These are phyloP conservation scores for Cololabis saira DNA, from an alignment of 2,113 vertebrate species.

Conservation along the genomic window DNA sequence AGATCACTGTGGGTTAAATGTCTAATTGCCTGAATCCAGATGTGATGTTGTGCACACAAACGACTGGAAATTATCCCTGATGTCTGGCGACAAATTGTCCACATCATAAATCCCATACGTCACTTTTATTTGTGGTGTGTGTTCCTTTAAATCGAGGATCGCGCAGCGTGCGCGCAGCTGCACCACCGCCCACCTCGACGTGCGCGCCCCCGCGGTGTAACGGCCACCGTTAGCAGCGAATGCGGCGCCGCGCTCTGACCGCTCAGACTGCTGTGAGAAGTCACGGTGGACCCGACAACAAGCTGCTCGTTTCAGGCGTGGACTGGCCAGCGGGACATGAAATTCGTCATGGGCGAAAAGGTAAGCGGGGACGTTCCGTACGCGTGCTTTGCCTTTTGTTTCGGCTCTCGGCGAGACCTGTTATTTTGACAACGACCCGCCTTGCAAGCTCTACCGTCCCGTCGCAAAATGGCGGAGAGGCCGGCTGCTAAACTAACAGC, in stretches of 20 bases:
- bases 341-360: constrained; percentile 23
- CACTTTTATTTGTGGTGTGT: not conserved
- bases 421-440: constrained; percentile 73
- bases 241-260: constrained; percentile 70
- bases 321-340: constrained; percentile 26
- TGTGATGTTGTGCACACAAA: too few species aligned
- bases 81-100: too few species aligned
- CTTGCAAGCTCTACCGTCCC: constrained; percentile 70
- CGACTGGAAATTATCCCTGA: too few species aligned
- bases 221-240: constrained; percentile 71
- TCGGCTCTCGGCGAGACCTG: constrained; percentile 53
- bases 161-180: constrained; percentile 24
- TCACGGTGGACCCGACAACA: constrained; percentile 32
- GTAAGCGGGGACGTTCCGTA: constrained; percentile 53
- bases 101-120: too few species aligned
- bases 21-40: too few species aligned
- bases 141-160: not conserved
- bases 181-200: constrained; percentile 48
- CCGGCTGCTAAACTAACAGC: constrained; percentile 63
- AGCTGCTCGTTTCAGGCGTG: not conserved
- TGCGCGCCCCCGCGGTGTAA: constrained; percentile 68
- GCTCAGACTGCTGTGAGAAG: constrained; percentile 69
- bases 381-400: constrained; percentile 14
- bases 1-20: too few species aligned
- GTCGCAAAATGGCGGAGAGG: constrained; percentile 85